Evolutionary conservation across 2,797 vertebrate genomes (phyloP).

Genomic region (Spinus olivaceus): DNA sequence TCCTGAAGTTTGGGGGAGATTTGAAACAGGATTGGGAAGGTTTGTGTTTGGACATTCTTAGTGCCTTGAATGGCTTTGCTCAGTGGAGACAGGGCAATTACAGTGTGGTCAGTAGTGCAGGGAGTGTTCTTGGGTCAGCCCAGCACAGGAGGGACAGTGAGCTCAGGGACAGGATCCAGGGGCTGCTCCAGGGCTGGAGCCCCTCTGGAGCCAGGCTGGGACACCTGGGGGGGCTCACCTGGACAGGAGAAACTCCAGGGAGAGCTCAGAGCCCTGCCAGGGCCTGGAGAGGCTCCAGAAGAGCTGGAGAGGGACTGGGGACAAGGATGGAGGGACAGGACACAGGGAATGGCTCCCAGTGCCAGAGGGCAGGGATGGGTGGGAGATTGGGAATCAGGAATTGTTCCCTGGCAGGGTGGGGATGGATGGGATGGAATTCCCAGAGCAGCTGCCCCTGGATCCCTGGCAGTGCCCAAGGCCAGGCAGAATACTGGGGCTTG

Average conservation of each 20-base stretch:
- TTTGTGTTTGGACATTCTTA: not conserved
- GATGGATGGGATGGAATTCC: rapidly evolving
- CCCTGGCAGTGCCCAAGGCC: not conserved
- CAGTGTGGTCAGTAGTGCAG: rapidly evolving
- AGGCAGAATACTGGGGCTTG: not conserved
- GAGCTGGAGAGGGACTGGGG: not conserved
- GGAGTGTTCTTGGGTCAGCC: not conserved
- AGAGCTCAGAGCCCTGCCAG: not conserved
- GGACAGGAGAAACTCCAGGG: not conserved
- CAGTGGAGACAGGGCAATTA: rapidly evolving
- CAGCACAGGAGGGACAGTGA: not conserved
- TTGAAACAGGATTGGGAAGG: not conserved
- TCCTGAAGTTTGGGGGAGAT: not conserved
- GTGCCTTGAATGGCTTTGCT: rapidly evolving
- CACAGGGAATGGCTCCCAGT: not conserved
- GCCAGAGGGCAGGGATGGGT: rapidly evolving
- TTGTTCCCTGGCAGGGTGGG: rapidly evolving
- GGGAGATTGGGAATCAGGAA: rapidly evolving
- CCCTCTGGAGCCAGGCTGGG: not conserved
- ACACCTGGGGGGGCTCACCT: rapidly evolving
- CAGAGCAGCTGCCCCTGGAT: not conserved
- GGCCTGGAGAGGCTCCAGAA: not conserved
- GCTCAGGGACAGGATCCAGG: not conserved
- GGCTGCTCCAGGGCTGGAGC: not conserved
- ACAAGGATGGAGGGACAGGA: not conserved